Percentiles rank a stretch among this genome's conserved stretches.
These are phyloP conservation scores for Drosophila tropicalis DNA, from an alignment of 1,140 invertebrate genomes.

Conservation along the genomic window DNA sequence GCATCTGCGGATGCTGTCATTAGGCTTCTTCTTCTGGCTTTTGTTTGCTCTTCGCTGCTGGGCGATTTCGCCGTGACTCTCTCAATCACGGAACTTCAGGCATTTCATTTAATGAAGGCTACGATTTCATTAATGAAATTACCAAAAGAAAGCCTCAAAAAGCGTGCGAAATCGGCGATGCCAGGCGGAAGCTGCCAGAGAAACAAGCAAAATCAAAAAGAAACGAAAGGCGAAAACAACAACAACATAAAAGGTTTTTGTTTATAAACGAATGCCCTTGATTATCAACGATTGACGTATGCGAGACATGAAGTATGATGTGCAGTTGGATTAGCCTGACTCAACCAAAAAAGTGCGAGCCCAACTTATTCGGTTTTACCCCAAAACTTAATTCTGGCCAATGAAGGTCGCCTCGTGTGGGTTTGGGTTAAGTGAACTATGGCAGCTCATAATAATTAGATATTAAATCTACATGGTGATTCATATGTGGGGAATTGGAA, in stretches of 20 bases:
- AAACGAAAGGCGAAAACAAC: conserved; percentile 9
- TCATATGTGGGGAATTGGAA: conserved; percentile 37
- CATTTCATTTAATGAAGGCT: conserved; percentile 72
- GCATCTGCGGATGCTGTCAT: conserved; percentile 22
- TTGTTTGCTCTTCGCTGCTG: conserved; percentile 23
- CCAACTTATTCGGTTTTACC: conserved; percentile 54
- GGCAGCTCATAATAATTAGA: conserved; percentile 39
- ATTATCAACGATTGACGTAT: conserved; percentile 35
- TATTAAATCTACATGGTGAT: conserved; percentile 55
- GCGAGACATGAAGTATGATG: conserved; percentile 13
- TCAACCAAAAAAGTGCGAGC: conserved; percentile 27
- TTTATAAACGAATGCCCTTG: conserved; percentile 58
- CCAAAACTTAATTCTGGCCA: conserved; percentile 50
- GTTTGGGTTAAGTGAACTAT: conserved; percentile 56
- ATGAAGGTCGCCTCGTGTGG: conserved; percentile 56
- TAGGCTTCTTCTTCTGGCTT: conserved; percentile 9
- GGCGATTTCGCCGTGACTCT: conserved; percentile 39
- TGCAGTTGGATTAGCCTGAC: conserved; percentile 26
- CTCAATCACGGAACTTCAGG: conserved; percentile 57
- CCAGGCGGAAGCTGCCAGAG: conserved; percentile 57
- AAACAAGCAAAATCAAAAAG: conserved; percentile 22
- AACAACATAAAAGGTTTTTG: conserved; percentile 6
- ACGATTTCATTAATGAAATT: conserved; percentile 76
- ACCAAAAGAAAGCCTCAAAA: conserved; percentile 72
- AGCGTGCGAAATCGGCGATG: conserved; percentile 65